phyloP scores from a whole-genome alignment of 2,113 vertebrate species.

The Gopherus flavomarginatus region DNA sequence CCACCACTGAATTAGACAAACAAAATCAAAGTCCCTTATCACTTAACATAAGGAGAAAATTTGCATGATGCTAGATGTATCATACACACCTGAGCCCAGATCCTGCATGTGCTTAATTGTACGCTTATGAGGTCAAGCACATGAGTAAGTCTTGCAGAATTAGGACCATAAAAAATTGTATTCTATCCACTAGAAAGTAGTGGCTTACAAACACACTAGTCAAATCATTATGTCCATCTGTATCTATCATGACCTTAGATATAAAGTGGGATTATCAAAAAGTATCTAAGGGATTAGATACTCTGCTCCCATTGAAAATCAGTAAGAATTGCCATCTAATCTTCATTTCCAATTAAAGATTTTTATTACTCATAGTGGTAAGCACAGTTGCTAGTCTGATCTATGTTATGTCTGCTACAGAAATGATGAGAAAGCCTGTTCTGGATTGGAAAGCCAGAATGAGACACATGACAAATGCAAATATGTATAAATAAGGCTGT shows the following conservation, averaged over 20 bases:
- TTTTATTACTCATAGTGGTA: background rate
- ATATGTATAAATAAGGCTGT: background rate
- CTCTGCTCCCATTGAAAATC: background rate
- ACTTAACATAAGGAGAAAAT: background rate
- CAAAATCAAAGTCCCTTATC: background rate
- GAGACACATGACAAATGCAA: background rate
- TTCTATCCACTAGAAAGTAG: background rate
- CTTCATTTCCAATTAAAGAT: background rate
- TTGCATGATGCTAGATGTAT: background rate
- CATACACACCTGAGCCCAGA: background rate
- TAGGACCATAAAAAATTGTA: background rate
- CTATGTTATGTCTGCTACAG: background rate
- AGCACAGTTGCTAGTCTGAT: background rate
- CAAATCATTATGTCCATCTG: background rate
- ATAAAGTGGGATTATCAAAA: background rate
- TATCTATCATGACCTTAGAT: background rate
- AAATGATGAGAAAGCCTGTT: background rate
- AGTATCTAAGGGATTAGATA: background rate
- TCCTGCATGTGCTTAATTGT: background rate
- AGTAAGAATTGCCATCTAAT: background rate
- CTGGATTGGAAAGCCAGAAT: background rate
- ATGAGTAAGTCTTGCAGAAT: background rate
- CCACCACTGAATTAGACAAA: background rate
- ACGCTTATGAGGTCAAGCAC: background rate
- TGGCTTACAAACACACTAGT: background rate